Percentiles rank a stretch among this genome's conserved stretches.
phyloP scores from a whole-genome alignment of 2,113 vertebrate genomes.

The Poecile atricapillus region DNA sequence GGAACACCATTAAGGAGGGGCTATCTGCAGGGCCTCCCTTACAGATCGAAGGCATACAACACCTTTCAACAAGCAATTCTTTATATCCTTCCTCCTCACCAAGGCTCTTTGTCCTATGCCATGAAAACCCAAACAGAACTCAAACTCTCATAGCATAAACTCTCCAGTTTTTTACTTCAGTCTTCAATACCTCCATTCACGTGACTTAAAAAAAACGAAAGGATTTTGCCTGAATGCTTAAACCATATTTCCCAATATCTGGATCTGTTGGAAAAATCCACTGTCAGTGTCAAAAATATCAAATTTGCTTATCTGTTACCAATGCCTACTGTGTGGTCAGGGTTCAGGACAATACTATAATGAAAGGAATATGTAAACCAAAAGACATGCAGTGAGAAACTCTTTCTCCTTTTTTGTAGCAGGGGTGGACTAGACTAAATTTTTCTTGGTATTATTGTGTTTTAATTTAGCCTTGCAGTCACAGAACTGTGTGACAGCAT shows the following conservation, averaged over 20 bases:
- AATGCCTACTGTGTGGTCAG: not conserved
- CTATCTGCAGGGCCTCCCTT: not conserved
- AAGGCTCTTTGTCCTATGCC: not conserved
- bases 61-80: not conserved
- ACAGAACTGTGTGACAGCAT: not conserved
- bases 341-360: not conserved
- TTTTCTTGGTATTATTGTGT: not conserved
- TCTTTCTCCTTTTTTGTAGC: not conserved
- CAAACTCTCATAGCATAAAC: not conserved
- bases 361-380: not conserved
- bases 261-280: not conserved
- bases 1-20: rapidly evolving
- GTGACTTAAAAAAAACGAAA: rapidly evolving
- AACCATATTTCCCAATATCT: not conserved
- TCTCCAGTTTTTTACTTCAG: not conserved
- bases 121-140: rapidly evolving
- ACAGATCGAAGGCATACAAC: rapidly evolving
- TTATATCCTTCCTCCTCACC: not conserved
- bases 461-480: not conserved
- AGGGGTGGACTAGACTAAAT: not conserved
- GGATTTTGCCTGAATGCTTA: not conserved
- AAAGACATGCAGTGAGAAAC: not conserved
- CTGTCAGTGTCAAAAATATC: not conserved
- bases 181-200: not conserved
- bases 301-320: not conserved